Evolutionary conservation across 2,797 vertebrate genomes (phyloP).

Genomic region (Decapterus maruadsi): DNA sequence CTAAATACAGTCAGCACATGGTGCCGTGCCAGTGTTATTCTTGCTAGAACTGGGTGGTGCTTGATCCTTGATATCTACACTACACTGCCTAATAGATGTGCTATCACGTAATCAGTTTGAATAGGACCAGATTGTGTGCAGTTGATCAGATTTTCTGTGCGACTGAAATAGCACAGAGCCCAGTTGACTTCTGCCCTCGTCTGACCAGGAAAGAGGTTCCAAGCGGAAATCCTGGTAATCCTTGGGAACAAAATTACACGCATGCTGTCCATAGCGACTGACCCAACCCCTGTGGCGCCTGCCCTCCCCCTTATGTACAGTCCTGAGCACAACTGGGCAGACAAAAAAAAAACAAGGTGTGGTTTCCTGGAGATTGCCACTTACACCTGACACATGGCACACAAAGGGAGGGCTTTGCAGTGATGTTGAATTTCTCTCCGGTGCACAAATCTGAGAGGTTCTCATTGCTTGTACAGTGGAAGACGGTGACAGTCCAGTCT

Average conservation of each 20-base stretch:
- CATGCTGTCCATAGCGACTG: slow-evolving; percentile 35
- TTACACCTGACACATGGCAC: slow-evolving; percentile 17
- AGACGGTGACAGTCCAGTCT: not conserved
- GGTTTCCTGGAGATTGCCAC: slow-evolving; percentile 2
- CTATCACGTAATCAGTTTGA: slow-evolving; percentile 8
- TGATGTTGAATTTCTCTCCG: slow-evolving; percentile 8
- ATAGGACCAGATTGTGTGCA: not conserved
- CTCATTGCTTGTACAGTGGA: not conserved
- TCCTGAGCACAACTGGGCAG: slow-evolving; percentile 19
- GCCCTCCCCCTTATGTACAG: slow-evolving; percentile 9
- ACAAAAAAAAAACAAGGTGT: not conserved
- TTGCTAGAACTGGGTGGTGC: not conserved
- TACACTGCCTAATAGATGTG: not conserved
- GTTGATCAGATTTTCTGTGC: slow-evolving; percentile 25
- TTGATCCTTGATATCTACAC: slow-evolving; percentile 24
- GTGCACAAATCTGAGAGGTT: not conserved
- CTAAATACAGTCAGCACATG: slow-evolving; percentile 13
- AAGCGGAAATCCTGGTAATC: slow-evolving; percentile 70
- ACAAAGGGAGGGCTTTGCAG: slow-evolving; percentile 1
- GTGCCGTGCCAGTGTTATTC: not conserved
- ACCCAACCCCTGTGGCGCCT: not conserved
- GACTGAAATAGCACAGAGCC: slow-evolving; percentile 56
- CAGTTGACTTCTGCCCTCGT: slow-evolving; percentile 56
- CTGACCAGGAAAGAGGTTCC: slow-evolving; percentile 38
- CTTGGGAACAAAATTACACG: slow-evolving; percentile 60